Conservation (phyloP, 2,113 vertebrate species). For the Rhinichthys klamathensis region DNA sequence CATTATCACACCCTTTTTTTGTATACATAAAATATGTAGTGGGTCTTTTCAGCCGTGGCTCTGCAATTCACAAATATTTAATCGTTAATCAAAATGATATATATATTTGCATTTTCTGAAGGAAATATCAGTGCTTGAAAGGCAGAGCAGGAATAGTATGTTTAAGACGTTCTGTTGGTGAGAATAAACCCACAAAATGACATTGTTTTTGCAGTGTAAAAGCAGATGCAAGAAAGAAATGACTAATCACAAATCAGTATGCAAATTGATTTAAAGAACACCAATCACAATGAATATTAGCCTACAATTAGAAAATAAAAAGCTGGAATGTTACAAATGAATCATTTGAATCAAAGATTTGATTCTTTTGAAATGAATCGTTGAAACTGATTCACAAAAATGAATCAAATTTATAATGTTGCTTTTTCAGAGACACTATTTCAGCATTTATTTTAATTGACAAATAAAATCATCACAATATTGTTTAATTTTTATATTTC, state of each 20-base stretch:
- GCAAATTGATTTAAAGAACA: not conserved
- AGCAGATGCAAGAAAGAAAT: not conserved
- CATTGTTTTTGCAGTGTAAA: too few relatives aligned
- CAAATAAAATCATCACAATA: not conserved
- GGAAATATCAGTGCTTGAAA: not conserved
- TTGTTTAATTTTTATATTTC: not conserved
- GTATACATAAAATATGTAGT: not conserved
- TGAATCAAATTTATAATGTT: not conserved
- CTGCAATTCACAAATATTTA: not conserved
- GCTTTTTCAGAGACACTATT: not conserved
- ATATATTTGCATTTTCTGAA: not conserved
- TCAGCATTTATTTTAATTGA: not conserved
- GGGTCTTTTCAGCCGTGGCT: not conserved
- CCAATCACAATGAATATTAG: not conserved
- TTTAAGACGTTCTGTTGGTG: not conserved
- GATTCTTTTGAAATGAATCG: not conserved
- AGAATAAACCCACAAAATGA: not conserved
- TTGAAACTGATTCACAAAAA: not conserved
- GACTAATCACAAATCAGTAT: not conserved
- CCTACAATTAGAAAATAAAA: not conserved
- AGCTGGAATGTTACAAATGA: not conserved
- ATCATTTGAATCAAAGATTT: not conserved
- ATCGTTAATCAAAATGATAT: not conserved
- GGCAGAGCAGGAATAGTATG: not conserved
- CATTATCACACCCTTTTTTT: slow-evolving; percentile 22